phyloP scores from a whole-genome alignment of 1,140 invertebrate genomes.

The Drosophila paulistorum region DNA sequence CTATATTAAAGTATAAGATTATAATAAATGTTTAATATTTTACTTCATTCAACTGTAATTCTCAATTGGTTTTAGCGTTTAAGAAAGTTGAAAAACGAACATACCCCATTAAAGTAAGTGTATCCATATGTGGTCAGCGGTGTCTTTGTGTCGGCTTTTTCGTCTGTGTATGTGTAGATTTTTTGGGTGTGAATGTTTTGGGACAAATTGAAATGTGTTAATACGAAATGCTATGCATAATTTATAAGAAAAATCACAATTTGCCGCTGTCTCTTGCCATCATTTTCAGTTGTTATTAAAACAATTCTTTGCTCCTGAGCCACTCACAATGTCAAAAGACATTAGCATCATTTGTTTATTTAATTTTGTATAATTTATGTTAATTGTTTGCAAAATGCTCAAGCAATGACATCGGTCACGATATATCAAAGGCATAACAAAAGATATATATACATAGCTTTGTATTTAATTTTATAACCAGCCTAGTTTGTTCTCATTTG shows the following conservation, averaged over 20 bases:
- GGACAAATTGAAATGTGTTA: slow-evolving; percentile 80
- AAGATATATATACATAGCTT: slow-evolving; percentile 21
- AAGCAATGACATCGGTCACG: slow-evolving; percentile 46
- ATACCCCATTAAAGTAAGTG: neutral
- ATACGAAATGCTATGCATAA: slow-evolving; percentile 63
- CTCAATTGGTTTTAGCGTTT: too few relatives aligned
- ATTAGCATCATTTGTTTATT: slow-evolving; percentile 49
- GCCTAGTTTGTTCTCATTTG: slow-evolving; percentile 15
- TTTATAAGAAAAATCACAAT: slow-evolving; percentile 40
- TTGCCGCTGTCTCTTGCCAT: slow-evolving; percentile 11
- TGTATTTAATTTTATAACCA: neutral
- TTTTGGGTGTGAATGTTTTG: slow-evolving; percentile 42
- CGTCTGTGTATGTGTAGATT: neutral
- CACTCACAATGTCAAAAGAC: slow-evolving; percentile 55
- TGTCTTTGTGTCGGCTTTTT: slow-evolving; percentile 29
- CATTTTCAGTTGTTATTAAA: slow-evolving; percentile 30
- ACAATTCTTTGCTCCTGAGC: slow-evolving; percentile 12
- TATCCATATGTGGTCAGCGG: slow-evolving; percentile 41
- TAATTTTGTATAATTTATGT: slow-evolving; percentile 54
- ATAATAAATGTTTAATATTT: too few relatives aligned
- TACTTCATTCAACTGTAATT: too few relatives aligned
- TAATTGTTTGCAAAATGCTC: slow-evolving; percentile 58
- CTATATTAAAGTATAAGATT: too few relatives aligned
- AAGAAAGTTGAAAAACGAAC: neutral
- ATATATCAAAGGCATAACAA: slow-evolving; percentile 38